A percentile compares a stretch with the other conserved stretches of the same genome.
Conservation (phyloP, 2,888 invertebrate species). For the Psococerastis gibbosa region DNA sequence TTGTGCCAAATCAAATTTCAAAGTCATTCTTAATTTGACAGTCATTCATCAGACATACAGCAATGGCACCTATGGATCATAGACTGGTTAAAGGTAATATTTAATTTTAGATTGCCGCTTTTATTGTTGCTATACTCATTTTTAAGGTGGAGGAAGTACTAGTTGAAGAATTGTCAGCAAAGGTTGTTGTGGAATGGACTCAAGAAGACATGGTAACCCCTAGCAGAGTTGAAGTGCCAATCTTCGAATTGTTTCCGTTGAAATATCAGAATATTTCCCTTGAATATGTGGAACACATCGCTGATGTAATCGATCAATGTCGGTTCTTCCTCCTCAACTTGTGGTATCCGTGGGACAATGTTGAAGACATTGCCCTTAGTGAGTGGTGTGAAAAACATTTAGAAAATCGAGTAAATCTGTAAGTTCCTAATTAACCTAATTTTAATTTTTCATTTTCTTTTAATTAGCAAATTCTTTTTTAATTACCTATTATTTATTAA, state of each 20-base stretch:
- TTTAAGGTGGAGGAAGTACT: not conserved
- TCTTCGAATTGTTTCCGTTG: slow-evolving; percentile 1
- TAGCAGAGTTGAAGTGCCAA: not conserved
- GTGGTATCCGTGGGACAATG: slow-evolving; percentile 4
- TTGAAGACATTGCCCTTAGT: not conserved
- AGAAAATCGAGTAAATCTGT: slow-evolving; percentile 6
- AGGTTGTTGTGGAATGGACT: not conserved
- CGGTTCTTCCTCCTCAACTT: slow-evolving; percentile 1
- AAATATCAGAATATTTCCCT: not conserved
- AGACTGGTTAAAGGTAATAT: no score
- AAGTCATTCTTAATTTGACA: no score
- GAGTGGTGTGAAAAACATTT: slow-evolving; percentile 1
- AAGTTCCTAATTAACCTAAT: not conserved
- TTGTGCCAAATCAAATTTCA: no score
- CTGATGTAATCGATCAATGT: slow-evolving; percentile 2
- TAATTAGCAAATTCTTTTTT: no score
- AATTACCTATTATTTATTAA: no score
- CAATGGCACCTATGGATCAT: no score
- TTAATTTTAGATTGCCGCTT: no score
- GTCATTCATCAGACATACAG: no score
- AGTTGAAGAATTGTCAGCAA: not conserved
- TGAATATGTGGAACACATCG: not conserved
- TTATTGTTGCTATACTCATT: no score
- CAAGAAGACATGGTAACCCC: slow-evolving; percentile 1
- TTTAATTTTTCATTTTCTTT: no score